Evolutionary conservation across 2,113 vertebrate species (phyloP), one percentile per base, ranked within the genome.

Genomic region (Ciconia stormi): DNA sequence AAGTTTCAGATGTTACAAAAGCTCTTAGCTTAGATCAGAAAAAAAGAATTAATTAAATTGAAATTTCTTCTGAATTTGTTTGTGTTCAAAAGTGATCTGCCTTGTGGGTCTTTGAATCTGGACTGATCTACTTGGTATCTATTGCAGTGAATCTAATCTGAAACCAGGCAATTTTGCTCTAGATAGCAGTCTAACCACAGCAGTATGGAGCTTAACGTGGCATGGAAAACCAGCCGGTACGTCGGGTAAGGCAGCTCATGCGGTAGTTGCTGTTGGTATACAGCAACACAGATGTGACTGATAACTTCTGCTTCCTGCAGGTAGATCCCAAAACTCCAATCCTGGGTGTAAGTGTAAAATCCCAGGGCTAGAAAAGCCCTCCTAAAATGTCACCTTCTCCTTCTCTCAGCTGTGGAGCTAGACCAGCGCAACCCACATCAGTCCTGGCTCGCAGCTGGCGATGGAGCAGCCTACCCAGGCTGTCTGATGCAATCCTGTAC

Each of bases 1-100:
- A 89, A 82, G 49, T 93, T 91, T 90, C 91, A 96, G 82, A 94
- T 93, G 94, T 71, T 80, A 73, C 62, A 42, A 94, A 87, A 89
- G 34, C 66, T 82, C 61, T 89, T 44, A 59, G 56, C 32, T 79
- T 72, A 36, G 63, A 81, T 63, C 0, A 22, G 26, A 21, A 32
- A 15, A 12, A 42, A 17, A 49, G 6, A 70, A 89, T 61, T 77
- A 62, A 94, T 89, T 72, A 55, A 49, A 78, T 59, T 26, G 42
- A 21, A 46, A 44, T 83, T 85, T 92, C 29, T 71, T 84, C 49
- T 74, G 21, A 55, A 86, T 78, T 61, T 20, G 16, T 47, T 65
- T 62, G 8, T 38, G 44, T 18, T 87, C 53, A 50, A 22, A 80
- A 94, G 23, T 9, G 25, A 25, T 59, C 49, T 70, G 55, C 65